Evolutionary conservation across 53 echinoderm and acorn worm genomes (phyloP).

Genomic region (Echinarachnius parma): DNA sequence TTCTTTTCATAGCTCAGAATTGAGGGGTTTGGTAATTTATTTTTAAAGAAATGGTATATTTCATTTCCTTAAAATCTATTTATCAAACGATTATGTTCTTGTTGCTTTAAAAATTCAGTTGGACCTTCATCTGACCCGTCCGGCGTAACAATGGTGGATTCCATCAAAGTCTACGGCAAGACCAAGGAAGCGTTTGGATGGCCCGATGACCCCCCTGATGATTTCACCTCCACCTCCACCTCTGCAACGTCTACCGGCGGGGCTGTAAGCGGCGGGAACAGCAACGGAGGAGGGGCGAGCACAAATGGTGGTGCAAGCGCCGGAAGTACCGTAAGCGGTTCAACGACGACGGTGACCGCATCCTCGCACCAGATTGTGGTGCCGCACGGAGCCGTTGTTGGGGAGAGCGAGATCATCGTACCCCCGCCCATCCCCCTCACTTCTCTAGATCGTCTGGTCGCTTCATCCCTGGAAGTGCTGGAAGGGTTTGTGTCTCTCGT

Average conservation of each 20-base stretch:
- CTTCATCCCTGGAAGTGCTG: slow-evolving; percentile 82
- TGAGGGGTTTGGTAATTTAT: too few relatives aligned
- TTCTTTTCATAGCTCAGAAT: too few relatives aligned
- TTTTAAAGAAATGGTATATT: too few relatives aligned
- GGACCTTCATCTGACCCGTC: slow-evolving; percentile 93
- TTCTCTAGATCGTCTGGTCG: slow-evolving; percentile 80
- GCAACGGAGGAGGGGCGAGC: slow-evolving; percentile 14
- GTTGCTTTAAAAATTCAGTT: slow-evolving; percentile 63
- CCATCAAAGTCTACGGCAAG: slow-evolving; percentile 97
- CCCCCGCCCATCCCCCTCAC: slow-evolving; percentile 74
- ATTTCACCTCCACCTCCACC: slow-evolving; percentile 73
- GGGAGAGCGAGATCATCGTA: slow-evolving; percentile 66
- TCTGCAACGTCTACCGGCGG: slow-evolving; percentile 52
- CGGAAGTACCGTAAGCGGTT: neutral
- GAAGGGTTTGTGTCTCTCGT: slow-evolving; percentile 88
- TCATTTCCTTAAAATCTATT: too few relatives aligned
- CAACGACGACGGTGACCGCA: slow-evolving; percentile 26
- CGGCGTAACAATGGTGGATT: slow-evolving; percentile 95
- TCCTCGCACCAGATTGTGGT: slow-evolving; percentile 34
- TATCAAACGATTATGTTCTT: too few relatives aligned
- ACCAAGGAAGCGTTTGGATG: slow-evolving; percentile 96
- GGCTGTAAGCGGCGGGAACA: slow-evolving; percentile 2
- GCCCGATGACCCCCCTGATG: slow-evolving; percentile 94
- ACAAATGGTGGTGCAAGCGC: neutral
- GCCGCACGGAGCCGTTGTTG: slow-evolving; percentile 13